Conservation (phyloP, 2,888 invertebrate species). For the Spilarctia lutea region DNA sequence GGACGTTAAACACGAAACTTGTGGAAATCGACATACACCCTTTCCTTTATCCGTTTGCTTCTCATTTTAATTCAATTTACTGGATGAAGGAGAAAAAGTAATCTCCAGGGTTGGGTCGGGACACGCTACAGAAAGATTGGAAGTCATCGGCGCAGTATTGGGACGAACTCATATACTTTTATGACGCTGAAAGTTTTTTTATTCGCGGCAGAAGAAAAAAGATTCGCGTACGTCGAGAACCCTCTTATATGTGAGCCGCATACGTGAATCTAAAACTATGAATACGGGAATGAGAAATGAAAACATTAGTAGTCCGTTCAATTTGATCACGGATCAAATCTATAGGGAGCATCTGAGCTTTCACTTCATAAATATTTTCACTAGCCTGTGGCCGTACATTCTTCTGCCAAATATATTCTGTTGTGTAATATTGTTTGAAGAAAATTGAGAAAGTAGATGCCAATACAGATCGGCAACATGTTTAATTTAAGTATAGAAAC, state of each 20-base stretch:
- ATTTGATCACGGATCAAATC: constrained; percentile 65
- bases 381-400: constrained; percentile 20
- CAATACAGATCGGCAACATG: not conserved
- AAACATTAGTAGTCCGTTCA: constrained; percentile 70
- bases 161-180: constrained; percentile 86
- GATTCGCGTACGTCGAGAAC: constrained; percentile 73
- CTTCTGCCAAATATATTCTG: not conserved
- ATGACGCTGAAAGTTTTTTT: constrained; percentile 81
- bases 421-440: not conserved
- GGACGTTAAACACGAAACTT: constrained; percentile 71
- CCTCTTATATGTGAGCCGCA: constrained; percentile 70
- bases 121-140: constrained; percentile 82
- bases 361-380: constrained; percentile 53
- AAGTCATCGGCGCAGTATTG: constrained; percentile 84
- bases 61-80: constrained; percentile 86
- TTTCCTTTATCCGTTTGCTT: constrained; percentile 82
- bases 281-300: constrained; percentile 66
- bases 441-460: not conserved
- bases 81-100: constrained; percentile 84
- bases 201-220: constrained; percentile 80
- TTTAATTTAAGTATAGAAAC: too few relatives aligned
- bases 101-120: constrained; percentile 83
- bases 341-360: constrained; percentile 53
- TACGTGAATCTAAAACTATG: constrained; percentile 67
- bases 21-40: constrained; percentile 78